Conservation (phyloP, 2,113 vertebrate genomes). For the Psettodes erumei region DNA sequence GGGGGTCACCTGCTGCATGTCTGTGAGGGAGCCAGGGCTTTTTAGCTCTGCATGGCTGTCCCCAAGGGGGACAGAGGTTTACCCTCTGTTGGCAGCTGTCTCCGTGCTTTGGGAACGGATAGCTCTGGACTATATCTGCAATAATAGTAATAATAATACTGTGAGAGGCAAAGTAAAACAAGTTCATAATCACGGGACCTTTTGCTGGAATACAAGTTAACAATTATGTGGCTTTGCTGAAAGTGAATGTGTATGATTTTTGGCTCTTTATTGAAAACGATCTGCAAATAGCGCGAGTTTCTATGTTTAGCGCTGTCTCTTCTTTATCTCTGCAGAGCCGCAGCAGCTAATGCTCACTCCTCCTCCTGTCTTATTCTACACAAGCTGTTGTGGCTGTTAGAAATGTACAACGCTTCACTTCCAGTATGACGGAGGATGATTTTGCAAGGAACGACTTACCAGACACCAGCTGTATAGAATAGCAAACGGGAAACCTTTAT, state of each 20-base stretch:
- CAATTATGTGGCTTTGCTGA: background rate
- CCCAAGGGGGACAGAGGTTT: conserved; percentile 48
- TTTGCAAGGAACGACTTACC: conserved; percentile 6
- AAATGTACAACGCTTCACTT: conserved; percentile 62
- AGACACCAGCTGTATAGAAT: conserved; percentile 44
- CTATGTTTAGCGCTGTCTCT: background rate
- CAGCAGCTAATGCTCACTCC: conserved; percentile 10
- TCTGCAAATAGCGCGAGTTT: background rate
- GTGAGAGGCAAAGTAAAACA: background rate
- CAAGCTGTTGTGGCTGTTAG: conserved; percentile 50
- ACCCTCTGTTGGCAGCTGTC: conserved; percentile 56
- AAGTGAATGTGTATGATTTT: background rate
- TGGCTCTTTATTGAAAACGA: background rate
- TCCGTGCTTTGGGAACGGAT: background rate
- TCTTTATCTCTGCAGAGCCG: background rate
- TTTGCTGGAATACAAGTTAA: background rate
- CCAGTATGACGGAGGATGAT: conserved; percentile 49
- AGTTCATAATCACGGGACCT: background rate
- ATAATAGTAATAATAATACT: conserved; percentile 9
- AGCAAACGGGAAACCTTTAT: conserved; percentile 13
- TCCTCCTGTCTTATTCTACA: conserved; percentile 28
- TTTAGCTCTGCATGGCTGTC: conserved; percentile 50
- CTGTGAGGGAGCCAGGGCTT: conserved; percentile 56
- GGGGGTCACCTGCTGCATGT: conserved; percentile 73
- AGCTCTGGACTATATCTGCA: conserved; percentile 10